These are phyloP conservation scores for Drosophila dives DNA, from an alignment of 2,888 invertebrate genomes.

Conservation along the genomic window DNA sequence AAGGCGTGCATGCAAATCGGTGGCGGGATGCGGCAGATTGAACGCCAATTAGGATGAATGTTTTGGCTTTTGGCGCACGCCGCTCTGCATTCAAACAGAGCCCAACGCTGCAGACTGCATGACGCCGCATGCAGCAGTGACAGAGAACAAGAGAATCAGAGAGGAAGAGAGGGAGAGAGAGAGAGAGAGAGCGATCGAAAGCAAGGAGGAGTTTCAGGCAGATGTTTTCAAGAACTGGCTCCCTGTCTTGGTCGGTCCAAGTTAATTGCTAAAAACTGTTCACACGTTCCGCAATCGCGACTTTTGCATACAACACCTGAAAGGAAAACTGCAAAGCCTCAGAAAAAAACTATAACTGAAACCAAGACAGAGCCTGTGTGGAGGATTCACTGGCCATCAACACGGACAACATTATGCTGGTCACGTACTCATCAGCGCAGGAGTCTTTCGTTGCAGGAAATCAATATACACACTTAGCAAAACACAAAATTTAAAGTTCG, in stretches of 20 bases:
- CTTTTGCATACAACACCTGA: constrained; percentile 70
- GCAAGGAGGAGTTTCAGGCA: constrained; percentile 2
- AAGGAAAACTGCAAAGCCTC: neutral
- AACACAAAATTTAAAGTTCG: neutral
- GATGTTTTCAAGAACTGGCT: constrained; percentile 33
- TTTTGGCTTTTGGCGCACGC: constrained; percentile 79
- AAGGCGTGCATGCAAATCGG: constrained; percentile 77
- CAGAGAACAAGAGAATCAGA: neutral
- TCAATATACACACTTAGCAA: constrained; percentile 75
- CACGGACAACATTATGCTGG: constrained; percentile 58
- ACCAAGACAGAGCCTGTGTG: neutral
- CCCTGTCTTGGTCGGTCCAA: constrained; percentile 49
- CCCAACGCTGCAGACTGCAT: constrained; percentile 69
- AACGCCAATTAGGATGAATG: constrained; percentile 85
- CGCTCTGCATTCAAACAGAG: constrained; percentile 50
- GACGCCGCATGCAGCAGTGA: constrained; percentile 65
- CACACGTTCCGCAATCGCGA: constrained; percentile 73
- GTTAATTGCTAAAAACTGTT: constrained; percentile 81
- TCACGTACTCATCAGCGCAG: constrained; percentile 58
- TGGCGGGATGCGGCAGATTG: constrained; percentile 75
- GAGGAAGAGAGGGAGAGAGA: neutral
- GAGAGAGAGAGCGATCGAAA: constrained; percentile 1
- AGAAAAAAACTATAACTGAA: constrained; percentile 21
- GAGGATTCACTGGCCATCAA: constrained; percentile 43
- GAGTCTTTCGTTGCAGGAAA: constrained; percentile 63